A percentile compares a stretch with the other conserved stretches of the same genome.
Evolutionary conservation across 2,888 invertebrate genomes (phyloP).

Genomic region (Xanthorhoe designata): DNA sequence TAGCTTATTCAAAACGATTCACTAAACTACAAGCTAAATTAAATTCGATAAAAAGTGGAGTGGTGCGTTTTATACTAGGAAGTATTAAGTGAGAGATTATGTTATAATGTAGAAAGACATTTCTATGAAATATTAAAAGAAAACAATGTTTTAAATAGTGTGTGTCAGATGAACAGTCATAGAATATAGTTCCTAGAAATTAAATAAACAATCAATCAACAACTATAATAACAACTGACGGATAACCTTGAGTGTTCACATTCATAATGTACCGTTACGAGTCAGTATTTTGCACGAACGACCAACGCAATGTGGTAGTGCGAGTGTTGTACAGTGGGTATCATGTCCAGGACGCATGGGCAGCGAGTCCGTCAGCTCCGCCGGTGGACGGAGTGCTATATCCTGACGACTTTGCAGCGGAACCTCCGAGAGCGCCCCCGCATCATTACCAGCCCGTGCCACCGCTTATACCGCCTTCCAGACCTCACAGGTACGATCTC

Average conservation of each 20-base stretch:
- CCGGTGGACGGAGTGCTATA: slow-evolving; percentile 84
- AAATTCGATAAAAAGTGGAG: neutral
- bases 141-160: no score
- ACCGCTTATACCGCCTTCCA: slow-evolving; percentile 75
- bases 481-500: slow-evolving; percentile 57
- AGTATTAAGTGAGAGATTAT: neutral
- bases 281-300: slow-evolving; percentile 28
- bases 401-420: slow-evolving; percentile 87
- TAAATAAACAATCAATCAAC: neutral
- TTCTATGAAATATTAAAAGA: no score
- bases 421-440: slow-evolving; percentile 79
- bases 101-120: no score
- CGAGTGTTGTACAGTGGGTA: slow-evolving; percentile 17
- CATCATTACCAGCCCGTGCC: slow-evolving; percentile 72
- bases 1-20: neutral
- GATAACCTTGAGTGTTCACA: neutral
- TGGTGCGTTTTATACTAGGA: neutral
- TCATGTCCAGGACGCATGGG: slow-evolving; percentile 68
- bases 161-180: no score
- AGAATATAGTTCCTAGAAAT: no score
- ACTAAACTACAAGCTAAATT: neutral
- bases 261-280: slow-evolving; percentile 28
- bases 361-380: slow-evolving; percentile 70
- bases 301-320: slow-evolving; percentile 18
- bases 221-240: no score